These are phyloP conservation scores for Pentalonia nigronervosa DNA, from an alignment of 1,140 invertebrate genomes.

Conservation along the genomic window DNA sequence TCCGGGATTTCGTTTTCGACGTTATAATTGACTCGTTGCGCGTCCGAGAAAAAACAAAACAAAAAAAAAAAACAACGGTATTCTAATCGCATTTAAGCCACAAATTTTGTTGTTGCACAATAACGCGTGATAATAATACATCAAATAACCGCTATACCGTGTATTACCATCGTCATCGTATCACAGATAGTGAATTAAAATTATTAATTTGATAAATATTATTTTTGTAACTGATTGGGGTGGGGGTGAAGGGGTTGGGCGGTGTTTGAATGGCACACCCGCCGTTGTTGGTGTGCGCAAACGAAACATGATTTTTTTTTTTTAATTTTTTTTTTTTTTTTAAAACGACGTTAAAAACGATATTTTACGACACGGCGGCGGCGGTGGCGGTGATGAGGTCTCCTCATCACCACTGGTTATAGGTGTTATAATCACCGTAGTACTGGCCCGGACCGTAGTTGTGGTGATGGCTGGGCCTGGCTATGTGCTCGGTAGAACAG, in stretches of 20 bases:
- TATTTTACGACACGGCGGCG: neutral
- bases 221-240: neutral
- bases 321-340: neutral
- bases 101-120: conserved; percentile 36
- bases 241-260: neutral
- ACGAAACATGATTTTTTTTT: neutral
- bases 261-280: neutral
- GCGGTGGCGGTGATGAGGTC: neutral
- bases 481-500: conserved; percentile 50
- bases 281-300: neutral
- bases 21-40: conserved; percentile 48
- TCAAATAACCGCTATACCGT: neutral
- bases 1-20: conserved; percentile 51
- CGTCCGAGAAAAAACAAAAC: conserved; percentile 24
- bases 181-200: conserved; percentile 30
- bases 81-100: neutral
- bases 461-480: conserved; percentile 9
- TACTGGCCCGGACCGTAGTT: conserved; percentile 5
- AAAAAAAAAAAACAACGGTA: neutral
- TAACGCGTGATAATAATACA: conserved; percentile 36
- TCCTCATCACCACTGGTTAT: conserved; percentile 38
- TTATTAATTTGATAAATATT: neutral
- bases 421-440: conserved; percentile 42
- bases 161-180: conserved; percentile 37
- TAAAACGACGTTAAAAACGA: conserved; percentile 26